Evolutionary conservation across 2,888 invertebrate species (phyloP), one percentile per base, ranked within the genome.

Genomic region (Cerastis rubricosa): DNA sequence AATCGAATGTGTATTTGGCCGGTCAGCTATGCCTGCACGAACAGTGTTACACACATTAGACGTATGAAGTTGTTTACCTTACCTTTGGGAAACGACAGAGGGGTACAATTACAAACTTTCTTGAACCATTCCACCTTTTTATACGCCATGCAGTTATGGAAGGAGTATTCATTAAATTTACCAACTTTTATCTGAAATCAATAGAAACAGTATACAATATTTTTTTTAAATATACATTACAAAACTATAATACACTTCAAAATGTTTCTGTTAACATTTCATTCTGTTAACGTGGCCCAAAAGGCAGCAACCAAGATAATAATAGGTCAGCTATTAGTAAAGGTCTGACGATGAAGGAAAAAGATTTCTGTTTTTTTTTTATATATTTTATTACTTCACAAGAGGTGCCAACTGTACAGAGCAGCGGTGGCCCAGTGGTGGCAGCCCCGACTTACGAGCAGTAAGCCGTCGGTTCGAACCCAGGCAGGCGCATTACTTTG

Each of bases 91-190:
- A 97, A 97, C 87, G 96, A 97, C 78, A 96, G 95, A 0, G 98
- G 98, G 1, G 97, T 91, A 90, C 98, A 98, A 14, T 97, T 95
- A 86, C 98, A 98, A 2, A 90, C 84, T 8, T 90, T 89, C 35
- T 92, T 92, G 0, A 97, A 92, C 63, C 97, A 89, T 61, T 93
- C 90, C 29, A 97, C 93, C 54, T 97, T 96, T 87, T 97, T 97
- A 83, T 97, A 97, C 1, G 97, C 95, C 93, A 98, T 94, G 87
- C 98, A 98, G 90, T 98, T 98, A 81, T 97, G 97, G 80, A 97
- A 98, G 0, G 97, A 97, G 87, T 98, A 98, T 11, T 94, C 94
- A 0, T 88, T 90, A 63, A 96, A 90, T 83, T 92, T 87, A 91
- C 94, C 85, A 87, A 94, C 71, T 77, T 88, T 78, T n/a, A 93